Conservation (phyloP, 2,888 invertebrate species). For the Heliconius aoede region DNA sequence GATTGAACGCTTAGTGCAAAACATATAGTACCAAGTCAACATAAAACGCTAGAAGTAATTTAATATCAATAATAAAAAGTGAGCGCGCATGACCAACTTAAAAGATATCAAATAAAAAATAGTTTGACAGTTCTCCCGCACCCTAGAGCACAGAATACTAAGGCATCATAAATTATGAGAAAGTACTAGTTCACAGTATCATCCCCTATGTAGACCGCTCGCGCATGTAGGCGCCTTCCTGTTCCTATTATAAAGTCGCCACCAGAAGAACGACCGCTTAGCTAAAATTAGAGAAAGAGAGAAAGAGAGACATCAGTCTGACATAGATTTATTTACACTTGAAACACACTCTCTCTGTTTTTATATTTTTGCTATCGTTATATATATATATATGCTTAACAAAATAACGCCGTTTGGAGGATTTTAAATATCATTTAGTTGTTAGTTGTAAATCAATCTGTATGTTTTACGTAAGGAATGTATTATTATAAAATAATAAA, state of each 20-base stretch:
- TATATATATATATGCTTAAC: too few relatives aligned
- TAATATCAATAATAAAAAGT: not conserved
- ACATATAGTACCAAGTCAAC: not conserved
- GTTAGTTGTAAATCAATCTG: too few relatives aligned
- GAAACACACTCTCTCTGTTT: too few relatives aligned
- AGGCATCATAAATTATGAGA: not conserved
- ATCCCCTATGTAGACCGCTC: not conserved
- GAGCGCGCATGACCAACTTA: not conserved
- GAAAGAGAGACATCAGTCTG: too few relatives aligned
- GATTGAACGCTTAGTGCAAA: not conserved
- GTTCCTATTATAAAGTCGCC: not conserved
- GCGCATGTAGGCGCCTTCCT: constrained; percentile 15
- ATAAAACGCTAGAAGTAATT: not conserved
- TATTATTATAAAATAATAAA: too few relatives aligned
- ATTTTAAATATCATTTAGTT: too few relatives aligned
- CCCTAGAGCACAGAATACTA: not conserved
- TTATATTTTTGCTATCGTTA: too few relatives aligned
- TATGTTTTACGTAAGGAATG: too few relatives aligned
- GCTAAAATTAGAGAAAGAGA: too few relatives aligned
- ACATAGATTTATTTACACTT: too few relatives aligned
- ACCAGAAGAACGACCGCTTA: not conserved
- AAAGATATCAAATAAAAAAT: not conserved
- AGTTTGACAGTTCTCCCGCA: not conserved
- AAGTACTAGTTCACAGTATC: not conserved
- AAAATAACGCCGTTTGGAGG: too few relatives aligned